Base-by-base conservation (phyloP, 2,113 vertebrate genomes). In the Notothenia coriiceps region DNA sequence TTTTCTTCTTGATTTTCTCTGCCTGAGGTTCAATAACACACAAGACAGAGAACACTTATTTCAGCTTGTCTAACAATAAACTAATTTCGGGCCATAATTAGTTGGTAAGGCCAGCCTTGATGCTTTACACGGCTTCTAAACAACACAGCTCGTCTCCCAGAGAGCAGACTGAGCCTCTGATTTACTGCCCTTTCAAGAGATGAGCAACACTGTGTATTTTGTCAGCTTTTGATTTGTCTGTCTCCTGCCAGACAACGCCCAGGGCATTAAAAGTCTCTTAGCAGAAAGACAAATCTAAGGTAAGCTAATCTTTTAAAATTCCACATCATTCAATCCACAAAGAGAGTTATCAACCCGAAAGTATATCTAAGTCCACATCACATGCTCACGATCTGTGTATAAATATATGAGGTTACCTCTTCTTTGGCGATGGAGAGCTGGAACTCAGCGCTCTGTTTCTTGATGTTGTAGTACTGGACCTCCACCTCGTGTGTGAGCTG, bases 1-100 rank as follows among this genome's bases (percentile, higher is more conserved):
- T 93, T 91, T 99, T 99, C 95, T 99, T 99, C 86, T 99, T 99
- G 60, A 99, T 99, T 92, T 99, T 99, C 94, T 99, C 98, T 86
- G 98, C 98, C 98, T 99, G 85, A 69, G 94, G 78, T 17, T 5
- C 4, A 57, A 11, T 33, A 43, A 51, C 17, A 14, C 50, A 35
- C 69, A 65, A 9, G 5, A 35, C 35, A 35, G 35, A 35, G 35
- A 35, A 40, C 6, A 40, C 35, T 40, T 40, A 40, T 40, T 40
- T 40, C 5, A 40, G 35, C 35, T 40, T 5, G 35, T 40, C 35
- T 40, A 40, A 40, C 7, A 40, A 6, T 7, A 40, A 6, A 40
- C 7, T 7, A 5, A 40, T 40, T 40, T 35, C 5, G 6, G 35
- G 4, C 35, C 35, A 35, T 35, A 35, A 35, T 35, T 7, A 6